Evolutionary conservation across 2,888 invertebrate species (phyloP), one percentile per base, ranked within the genome.

Genomic region (Therioaphis trifolii): DNA sequence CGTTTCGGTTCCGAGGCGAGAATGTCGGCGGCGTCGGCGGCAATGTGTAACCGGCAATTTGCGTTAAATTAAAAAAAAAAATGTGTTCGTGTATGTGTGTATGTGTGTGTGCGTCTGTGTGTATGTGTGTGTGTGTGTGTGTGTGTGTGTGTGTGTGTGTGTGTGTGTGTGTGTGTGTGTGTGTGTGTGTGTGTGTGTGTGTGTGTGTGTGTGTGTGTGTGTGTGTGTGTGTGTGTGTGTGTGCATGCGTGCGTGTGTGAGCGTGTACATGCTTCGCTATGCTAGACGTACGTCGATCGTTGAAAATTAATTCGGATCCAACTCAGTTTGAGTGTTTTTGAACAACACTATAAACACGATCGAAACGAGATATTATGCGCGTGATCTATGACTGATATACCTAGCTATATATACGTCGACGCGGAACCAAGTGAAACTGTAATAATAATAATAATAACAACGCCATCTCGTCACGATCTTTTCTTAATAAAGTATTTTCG

Each of bases 61-160:
- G 66, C 77, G 66, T 66, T 63, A 77, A 66, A 77, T 77, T 77
- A 77, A 77, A 77, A 77, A 49, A 29, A 52, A 72, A 46, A 69
- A n/a, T n/a, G n/a, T n/a, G n/a, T n/a, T n/a, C n/a, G n/a, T n/a
- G n/a, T n/a, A n/a, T n/a, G n/a, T n/a, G n/a, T n/a, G n/a, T n/a
- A n/a, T n/a, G n/a, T n/a, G n/a, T n/a, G n/a, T n/a, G n/a, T n/a
- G n/a, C n/a, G n/a, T n/a, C n/a, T n/a, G n/a, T n/a, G n/a, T n/a
- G n/a, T n/a, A n/a, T n/a, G n/a, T n/a, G n/a, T n/a, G n/a, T n/a
- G n/a, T n/a, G n/a, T n/a, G n/a, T n/a, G n/a, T n/a, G n/a, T n/a
- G n/a, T n/a, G n/a, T n/a, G n/a, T n/a, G n/a, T n/a, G n/a, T n/a
- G n/a, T n/a, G n/a, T n/a, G n/a, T n/a, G n/a, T n/a, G n/a, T n/a